Percentiles rank a stretch among this genome's conserved stretches.
Evolutionary conservation across 2,888 invertebrate genomes (phyloP).

Genomic region (Drosophila subquinaria): DNA sequence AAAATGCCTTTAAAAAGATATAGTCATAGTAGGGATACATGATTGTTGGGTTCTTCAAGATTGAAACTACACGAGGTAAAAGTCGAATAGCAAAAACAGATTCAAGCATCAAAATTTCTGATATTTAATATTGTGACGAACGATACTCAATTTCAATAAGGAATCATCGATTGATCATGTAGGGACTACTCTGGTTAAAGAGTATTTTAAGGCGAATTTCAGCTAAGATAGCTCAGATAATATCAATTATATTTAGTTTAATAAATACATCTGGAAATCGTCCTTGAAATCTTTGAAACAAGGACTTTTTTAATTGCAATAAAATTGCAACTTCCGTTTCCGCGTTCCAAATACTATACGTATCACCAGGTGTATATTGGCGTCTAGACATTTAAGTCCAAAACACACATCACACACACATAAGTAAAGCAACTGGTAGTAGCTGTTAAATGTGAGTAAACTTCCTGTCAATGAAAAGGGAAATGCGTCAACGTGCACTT

Average conservation of each 20-base stretch:
- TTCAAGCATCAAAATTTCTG: not conserved
- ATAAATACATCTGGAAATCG: not conserved
- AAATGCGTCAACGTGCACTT: conserved; percentile 43
- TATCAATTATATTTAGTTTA: not conserved
- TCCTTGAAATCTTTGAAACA: not conserved
- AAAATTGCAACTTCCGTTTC: conserved; percentile 22
- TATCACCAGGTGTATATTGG: conserved; percentile 6
- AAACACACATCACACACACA: conserved; percentile 13
- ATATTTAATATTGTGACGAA: too few species aligned
- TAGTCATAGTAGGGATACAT: not conserved
- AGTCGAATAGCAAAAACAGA: too few species aligned
- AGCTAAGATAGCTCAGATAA: not conserved
- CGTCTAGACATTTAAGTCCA: conserved; percentile 30
- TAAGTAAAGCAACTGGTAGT: conserved; percentile 9
- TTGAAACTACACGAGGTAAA: too few species aligned
- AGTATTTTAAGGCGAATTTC: not conserved
- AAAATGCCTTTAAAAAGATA: conserved; percentile 6
- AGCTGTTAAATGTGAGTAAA: conserved; percentile 28
- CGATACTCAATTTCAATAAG: too few species aligned
- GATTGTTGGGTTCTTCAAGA: not conserved
- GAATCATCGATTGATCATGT: too few species aligned
- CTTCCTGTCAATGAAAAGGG: conserved; percentile 37
- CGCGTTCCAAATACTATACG: conserved; percentile 14
- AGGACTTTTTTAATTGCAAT: not conserved
- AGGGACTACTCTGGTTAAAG: too few species aligned